Evolutionary conservation across 1,140 invertebrate genomes (phyloP).

Genomic region (Pteromalus puparum): DNA sequence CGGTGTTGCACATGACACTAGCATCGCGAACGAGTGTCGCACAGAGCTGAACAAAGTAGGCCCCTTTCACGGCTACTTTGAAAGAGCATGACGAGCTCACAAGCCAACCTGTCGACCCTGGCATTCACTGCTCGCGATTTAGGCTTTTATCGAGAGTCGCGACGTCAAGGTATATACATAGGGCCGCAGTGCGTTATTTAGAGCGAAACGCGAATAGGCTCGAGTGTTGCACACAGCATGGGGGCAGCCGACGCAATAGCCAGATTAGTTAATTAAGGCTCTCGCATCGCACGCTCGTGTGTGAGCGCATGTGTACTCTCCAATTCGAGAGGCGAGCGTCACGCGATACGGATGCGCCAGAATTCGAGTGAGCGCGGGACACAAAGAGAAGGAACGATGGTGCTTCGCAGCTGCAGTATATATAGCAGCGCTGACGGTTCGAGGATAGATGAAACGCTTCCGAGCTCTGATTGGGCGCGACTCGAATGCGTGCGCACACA

Average conservation of each 20-base stretch:
- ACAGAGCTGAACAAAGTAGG: not conserved
- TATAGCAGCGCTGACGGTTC: not conserved
- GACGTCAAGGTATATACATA: not conserved
- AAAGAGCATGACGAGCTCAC: not conserved
- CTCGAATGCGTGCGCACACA: no score
- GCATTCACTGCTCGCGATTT: not conserved
- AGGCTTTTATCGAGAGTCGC: not conserved
- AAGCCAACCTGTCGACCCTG: not conserved
- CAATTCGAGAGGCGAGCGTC: not conserved
- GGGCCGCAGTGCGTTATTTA: not conserved
- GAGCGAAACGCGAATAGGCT: conserved; percentile 1
- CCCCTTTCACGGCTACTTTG: conserved; percentile 9
- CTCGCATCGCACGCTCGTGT: not conserved
- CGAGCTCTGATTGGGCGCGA: not conserved
- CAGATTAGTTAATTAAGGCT: conserved; percentile 40
- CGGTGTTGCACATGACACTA: no score
- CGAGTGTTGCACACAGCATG: not conserved
- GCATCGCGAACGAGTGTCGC: not conserved
- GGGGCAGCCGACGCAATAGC: not conserved
- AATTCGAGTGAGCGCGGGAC: not conserved
- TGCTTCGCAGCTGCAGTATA: not conserved
- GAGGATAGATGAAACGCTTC: not conserved
- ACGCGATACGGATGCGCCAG: not conserved
- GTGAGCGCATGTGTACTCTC: not conserved
- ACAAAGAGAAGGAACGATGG: not conserved